Evolutionary conservation across 2,888 invertebrate genomes (phyloP), one percentile per base, ranked within the genome.

Genomic region (Prosapia bicincta): DNA sequence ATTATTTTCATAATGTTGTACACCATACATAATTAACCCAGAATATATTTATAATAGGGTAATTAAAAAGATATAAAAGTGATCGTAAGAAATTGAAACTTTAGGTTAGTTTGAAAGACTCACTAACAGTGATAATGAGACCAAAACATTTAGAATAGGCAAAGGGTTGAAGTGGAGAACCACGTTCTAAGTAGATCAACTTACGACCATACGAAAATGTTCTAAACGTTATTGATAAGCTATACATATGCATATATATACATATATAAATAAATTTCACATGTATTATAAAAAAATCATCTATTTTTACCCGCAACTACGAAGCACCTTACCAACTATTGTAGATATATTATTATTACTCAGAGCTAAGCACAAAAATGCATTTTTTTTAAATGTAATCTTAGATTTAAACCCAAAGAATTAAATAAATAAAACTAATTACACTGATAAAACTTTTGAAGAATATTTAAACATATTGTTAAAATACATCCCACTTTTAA

Each of bases 231-330:
- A 66, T 26, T 66, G 26, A 28, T 66, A 72, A 71, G 66, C 28
- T 66, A 72, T 72, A 71, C 65, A 67, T 67, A 66, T 43, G 9
- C 30, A 30, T 30, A 30, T 30, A 30, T 9, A 30, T 30, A 38
- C 13, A 54, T 54, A 54, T 20, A 54, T 54, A 54, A 54, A 54
- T 54, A 54, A n/a, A 72, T 72, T 72, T 72, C 66, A 72, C 65
- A 72, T 72, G 72, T 72, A 54, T 20, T 54, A 72, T 72, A 72
- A 67, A 67, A 26, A 67, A 71, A 30, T 66, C 72, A 72, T 72
- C 72, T 66, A 72, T 67, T 72, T 72, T 72, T 72, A 72, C 72
- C 72, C 32, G 72, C 72, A 28, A 24, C 25, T n/a, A 38, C 66
- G 9, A 28, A 72, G 72, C 72, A 72, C 72, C 66, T 66, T 9